phyloP scores from a whole-genome alignment of 2,113 vertebrate species.

The Porphyrio hochstetteri region DNA sequence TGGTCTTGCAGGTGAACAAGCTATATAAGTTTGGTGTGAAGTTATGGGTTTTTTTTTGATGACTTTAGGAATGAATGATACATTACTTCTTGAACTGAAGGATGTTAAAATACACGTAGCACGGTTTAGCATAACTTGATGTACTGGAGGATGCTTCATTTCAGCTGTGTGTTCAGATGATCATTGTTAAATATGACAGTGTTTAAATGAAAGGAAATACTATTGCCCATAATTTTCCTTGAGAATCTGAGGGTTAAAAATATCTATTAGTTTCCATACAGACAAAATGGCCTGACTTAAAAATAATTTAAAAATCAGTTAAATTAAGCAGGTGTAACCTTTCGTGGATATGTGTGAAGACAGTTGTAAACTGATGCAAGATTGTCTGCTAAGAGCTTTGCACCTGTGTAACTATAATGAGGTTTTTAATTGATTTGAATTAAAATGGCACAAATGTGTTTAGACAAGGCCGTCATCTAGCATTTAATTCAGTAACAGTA shows the following conservation, averaged over 20 bases:
- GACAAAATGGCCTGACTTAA: neutral
- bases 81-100: neutral
- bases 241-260: neutral
- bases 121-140: neutral
- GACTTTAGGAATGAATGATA: neutral
- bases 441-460: neutral
- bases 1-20: neutral
- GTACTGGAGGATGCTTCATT: neutral
- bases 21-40: neutral
- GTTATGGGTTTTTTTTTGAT: neutral
- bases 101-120: neutral
- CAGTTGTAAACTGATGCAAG: neutral
- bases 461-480: neutral
- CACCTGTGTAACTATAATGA: neutral
- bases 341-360: neutral
- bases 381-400: neutral
- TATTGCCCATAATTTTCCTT: neutral
- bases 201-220: neutral
- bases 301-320: neutral
- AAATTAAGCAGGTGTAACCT: neutral
- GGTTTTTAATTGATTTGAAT: slow-evolving; percentile 14
- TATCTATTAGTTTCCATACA: neutral
- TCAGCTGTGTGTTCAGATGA: neutral
- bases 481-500: neutral
- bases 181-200: neutral